Base-by-base conservation (phyloP, 1,140 invertebrate species). In the Phocides pigmalion region DNA sequence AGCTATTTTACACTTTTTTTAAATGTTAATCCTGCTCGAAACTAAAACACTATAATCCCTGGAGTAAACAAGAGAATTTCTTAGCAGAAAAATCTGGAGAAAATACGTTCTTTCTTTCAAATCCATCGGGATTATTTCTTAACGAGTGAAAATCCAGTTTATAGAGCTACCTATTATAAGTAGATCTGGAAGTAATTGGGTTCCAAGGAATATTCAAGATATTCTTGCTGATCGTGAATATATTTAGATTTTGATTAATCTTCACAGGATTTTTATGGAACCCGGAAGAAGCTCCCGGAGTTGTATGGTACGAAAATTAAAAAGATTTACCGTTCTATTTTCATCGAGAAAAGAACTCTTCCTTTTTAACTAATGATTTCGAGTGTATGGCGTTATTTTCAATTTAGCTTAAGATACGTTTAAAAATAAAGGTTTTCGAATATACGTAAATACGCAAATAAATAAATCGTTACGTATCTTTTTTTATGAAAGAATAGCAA, bases 1-100 rank as follows among this genome's bases (percentile, higher is more conserved):
- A 8, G 5, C 11, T 12, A n/a, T 41, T 41, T 41, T 17, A 8
- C 39, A 16, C 39, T 16, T 16, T 17, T 41, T 41, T 51, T 19
- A 16, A 9, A n/a, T 37, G 58, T 35, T 49, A 61, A 49, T 61
- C 44, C 49, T 37, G 11, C 28, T 25, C 3, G 58, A 25, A 61
- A 28, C 32, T 35, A 8, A 35, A 61, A 28, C 47, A 61, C 56
- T 61, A 49, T 61, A 61, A 61, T 61, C 56, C 56, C 42, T 14
- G 44, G 44, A 47, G 56, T 61, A 61, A 61, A 61, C 56, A 37
- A 41, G 32, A 47, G 56, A 32, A 61, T 61, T 61, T 61, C 56
- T 61, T 61, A 37, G 56, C 44, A 37, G 56, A 47, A 61, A 17
- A 49, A 49, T 61, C 44, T 22, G 12, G 12, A 22, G 41, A 58